phyloP scores from a whole-genome alignment of 2,113 vertebrate genomes.

The Apus apus region DNA sequence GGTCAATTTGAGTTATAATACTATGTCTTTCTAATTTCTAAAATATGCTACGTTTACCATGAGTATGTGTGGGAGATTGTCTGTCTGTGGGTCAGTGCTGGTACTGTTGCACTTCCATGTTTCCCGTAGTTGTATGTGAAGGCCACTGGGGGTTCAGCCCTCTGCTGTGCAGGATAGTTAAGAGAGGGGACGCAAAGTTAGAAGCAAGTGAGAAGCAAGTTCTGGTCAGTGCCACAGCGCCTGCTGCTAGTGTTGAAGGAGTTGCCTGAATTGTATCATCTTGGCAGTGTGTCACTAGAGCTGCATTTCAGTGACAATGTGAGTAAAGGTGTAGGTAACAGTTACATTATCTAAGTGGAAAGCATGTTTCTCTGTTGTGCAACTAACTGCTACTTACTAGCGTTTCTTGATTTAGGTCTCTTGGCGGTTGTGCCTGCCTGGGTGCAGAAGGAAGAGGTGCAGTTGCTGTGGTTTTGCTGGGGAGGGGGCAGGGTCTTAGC shows the following conservation, averaged over 20 bases:
- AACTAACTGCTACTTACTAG: too few species aligned
- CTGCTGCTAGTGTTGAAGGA: background rate
- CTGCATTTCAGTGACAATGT: background rate
- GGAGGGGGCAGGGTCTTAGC: background rate
- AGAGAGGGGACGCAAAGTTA: background rate
- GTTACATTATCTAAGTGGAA: background rate
- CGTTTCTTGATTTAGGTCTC: background rate
- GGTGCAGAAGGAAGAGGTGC: slow-evolving; percentile 28
- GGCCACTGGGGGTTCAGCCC: background rate
- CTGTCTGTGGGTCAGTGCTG: background rate
- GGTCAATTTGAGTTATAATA: background rate
- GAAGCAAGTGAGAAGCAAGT: background rate
- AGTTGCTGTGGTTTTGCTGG: slow-evolving; percentile 1
- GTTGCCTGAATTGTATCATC: background rate
- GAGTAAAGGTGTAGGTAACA: background rate
- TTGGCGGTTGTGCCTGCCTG: background rate
- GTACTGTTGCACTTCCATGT: background rate
- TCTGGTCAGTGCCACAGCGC: background rate
- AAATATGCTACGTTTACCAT: accelerated
- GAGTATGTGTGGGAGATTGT: background rate
- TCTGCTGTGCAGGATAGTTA: background rate
- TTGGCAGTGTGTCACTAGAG: background rate
- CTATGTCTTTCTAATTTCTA: background rate
- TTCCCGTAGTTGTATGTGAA: background rate
- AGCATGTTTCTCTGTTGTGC: background rate